Percentiles rank a stretch among this genome's conserved stretches.
Evolutionary conservation across 2,888 invertebrate genomes (phyloP).

Genomic region (Candidula unifasciata): DNA sequence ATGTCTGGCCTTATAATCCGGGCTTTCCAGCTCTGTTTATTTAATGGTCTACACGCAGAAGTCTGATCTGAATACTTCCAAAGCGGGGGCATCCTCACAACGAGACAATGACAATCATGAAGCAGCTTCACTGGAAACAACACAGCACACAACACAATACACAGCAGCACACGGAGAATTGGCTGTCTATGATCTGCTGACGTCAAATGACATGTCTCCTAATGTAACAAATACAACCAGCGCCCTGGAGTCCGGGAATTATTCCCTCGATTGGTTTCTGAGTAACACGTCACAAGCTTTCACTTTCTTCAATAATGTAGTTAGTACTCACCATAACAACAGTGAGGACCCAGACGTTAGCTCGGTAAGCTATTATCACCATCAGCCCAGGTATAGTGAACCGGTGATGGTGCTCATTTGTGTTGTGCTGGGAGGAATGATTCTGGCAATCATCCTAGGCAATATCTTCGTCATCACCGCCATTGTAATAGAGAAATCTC

Average conservation of each 20-base stretch:
- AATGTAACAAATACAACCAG: background rate
- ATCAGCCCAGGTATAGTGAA: conserved; percentile 62
- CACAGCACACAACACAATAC: background rate
- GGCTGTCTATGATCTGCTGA: background rate
- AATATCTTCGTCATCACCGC: conserved; percentile 99
- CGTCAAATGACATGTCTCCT: background rate
- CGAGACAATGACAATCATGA: background rate
- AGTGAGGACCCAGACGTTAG: background rate
- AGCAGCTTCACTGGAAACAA: background rate
- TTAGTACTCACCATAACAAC: background rate
- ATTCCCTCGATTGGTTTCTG: conserved; percentile 1
- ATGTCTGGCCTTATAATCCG: too few relatives aligned
- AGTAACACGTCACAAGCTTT: background rate
- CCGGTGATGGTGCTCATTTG: conserved; percentile 63
- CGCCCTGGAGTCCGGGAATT: conserved; percentile 1
- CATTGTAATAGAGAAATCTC: conserved; percentile 92
- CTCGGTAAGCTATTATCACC: conserved; percentile 32
- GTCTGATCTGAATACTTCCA: background rate
- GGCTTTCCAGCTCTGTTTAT: background rate
- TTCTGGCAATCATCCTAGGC: conserved; percentile 94
- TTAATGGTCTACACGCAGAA: background rate
- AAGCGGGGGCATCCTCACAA: background rate
- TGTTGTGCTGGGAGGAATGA: conserved; percentile 85
- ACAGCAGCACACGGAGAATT: background rate
- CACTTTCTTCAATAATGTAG: background rate